These are phyloP conservation scores for Anthophora plumipes DNA, from an alignment of 2,888 invertebrate species.

Conservation along the genomic window DNA sequence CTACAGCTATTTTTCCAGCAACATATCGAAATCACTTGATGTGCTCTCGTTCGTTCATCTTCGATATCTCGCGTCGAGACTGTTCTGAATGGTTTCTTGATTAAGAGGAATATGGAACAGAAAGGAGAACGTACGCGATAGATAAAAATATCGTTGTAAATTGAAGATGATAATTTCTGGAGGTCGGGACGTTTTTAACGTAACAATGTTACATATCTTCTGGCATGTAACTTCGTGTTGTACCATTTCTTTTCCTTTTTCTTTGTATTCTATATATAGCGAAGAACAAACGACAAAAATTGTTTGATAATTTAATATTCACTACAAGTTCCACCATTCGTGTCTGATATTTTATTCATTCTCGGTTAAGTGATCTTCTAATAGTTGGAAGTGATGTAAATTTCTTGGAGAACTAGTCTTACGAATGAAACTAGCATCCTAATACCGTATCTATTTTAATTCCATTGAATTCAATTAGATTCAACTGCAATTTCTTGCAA, in stretches of 20 bases:
- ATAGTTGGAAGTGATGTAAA: neutral
- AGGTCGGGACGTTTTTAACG: too few species aligned
- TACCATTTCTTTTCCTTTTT: too few species aligned
- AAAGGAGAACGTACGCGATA: neutral
- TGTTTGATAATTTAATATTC: neutral
- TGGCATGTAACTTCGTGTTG: neutral
- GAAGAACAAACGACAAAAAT: neutral
- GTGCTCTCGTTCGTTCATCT: conserved; percentile 24
- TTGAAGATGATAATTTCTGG: neutral
- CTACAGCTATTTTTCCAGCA: conserved; percentile 1
- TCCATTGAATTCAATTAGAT: neutral
- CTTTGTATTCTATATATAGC: neutral
- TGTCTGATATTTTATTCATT: conserved; percentile 15
- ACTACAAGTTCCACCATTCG: neutral
- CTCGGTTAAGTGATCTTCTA: neutral
- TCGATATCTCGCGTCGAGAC: conserved; percentile 33
- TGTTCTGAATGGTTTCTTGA: conserved; percentile 15
- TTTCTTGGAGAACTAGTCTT: neutral
- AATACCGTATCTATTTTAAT: neutral
- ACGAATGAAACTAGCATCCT: too few species aligned
- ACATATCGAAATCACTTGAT: conserved; percentile 32
- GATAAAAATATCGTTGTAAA: conserved; percentile 9
- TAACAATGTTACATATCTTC: too few species aligned
- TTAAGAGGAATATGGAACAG: conserved; percentile 19
- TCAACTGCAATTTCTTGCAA: neutral